Percentiles rank a stretch among this genome's conserved stretches.
Conservation (phyloP, 2,113 vertebrate species). For the Myrmophylax atrothorax region DNA sequence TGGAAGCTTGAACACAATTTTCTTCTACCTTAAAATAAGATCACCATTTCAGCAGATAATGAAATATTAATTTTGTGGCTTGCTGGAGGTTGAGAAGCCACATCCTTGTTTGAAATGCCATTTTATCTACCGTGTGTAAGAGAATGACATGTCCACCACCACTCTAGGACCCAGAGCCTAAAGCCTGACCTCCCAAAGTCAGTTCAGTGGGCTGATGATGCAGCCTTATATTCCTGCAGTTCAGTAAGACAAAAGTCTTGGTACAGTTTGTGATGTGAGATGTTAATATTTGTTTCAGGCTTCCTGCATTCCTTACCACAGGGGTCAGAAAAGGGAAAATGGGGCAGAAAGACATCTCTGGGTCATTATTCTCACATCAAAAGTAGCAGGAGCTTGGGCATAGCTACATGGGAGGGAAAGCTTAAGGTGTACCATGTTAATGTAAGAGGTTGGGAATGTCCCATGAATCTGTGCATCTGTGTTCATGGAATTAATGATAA, state of each 20-base stretch:
- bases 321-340: neutral
- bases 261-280: neutral
- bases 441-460: neutral
- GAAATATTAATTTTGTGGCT: neutral
- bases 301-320: neutral
- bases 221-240: neutral
- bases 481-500: neutral
- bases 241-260: neutral
- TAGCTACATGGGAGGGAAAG: neutral
- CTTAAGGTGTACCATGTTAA: neutral
- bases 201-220: neutral
- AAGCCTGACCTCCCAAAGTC: neutral
- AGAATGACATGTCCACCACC: neutral
- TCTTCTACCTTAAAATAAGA: neutral
- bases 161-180: neutral
- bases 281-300: neutral
- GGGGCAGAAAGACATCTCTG: neutral
- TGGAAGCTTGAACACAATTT: neutral
- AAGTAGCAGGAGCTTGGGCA: neutral
- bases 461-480: neutral
- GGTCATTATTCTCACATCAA: neutral
- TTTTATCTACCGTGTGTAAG: accelerated
- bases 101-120: neutral
- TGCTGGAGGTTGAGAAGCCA: neutral
- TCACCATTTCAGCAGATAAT: neutral